phyloP scores from a whole-genome alignment of 2,797 vertebrate species.

The Sebastes oblongus region DNA sequence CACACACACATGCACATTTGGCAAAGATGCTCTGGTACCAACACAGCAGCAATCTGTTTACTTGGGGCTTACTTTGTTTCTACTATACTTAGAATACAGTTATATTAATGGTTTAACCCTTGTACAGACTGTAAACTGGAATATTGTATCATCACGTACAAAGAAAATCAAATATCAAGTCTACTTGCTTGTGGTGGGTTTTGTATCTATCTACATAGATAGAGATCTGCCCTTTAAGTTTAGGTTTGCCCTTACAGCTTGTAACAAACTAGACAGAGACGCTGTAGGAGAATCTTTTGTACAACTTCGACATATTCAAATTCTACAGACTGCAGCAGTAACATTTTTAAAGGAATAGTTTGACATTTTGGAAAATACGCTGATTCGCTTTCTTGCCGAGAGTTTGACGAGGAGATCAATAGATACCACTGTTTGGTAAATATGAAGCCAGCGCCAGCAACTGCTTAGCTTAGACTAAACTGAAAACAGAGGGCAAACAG shows the following conservation, averaged over 20 bases:
- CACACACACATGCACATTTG: constrained; percentile 4
- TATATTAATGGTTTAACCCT: neutral
- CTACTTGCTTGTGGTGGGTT: neutral
- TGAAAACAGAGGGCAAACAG: neutral
- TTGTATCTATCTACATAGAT: neutral
- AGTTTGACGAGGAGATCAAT: neutral
- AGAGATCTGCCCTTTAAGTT: neutral
- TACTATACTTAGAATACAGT: neutral
- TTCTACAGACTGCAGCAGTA: neutral
- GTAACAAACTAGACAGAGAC: neutral
- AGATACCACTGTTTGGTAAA: neutral
- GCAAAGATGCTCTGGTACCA: neutral
- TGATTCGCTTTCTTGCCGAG: neutral
- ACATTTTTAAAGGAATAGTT: neutral
- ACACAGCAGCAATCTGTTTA: constrained; percentile 29
- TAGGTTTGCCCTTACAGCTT: neutral
- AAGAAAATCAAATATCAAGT: neutral
- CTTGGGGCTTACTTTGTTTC: constrained; percentile 7
- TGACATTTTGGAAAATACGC: neutral
- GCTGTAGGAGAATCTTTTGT: neutral
- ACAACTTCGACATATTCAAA: neutral
- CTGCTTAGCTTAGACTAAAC: neutral
- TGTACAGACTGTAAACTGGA: neutral
- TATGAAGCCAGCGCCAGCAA: neutral
- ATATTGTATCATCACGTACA: neutral